phyloP scores from a whole-genome alignment of 2,888 invertebrate species.

The Trissoscelio sp. region DNA sequence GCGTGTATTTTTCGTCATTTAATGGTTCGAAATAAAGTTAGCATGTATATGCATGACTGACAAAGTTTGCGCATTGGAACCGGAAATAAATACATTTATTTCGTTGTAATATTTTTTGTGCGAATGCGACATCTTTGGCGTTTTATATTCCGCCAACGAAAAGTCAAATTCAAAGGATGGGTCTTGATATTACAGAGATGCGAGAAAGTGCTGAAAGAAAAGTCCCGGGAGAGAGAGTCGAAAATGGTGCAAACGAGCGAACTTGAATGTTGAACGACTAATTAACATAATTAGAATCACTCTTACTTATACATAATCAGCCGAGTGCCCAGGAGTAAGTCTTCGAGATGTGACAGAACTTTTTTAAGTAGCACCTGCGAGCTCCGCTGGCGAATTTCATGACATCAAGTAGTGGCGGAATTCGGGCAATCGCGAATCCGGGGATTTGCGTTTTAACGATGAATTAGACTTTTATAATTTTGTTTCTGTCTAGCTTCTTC shows the following conservation, averaged over 20 bases:
- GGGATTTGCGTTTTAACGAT: conserved; percentile 58
- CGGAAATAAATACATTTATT: conserved; percentile 15
- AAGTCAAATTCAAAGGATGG: conserved; percentile 37
- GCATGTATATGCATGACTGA: neutral
- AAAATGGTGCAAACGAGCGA: conserved; percentile 74
- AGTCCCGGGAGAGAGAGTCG: conserved; percentile 57
- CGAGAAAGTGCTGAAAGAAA: conserved; percentile 56
- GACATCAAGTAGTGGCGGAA: conserved; percentile 42
- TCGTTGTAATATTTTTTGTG: conserved; percentile 3
- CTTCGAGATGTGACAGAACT: conserved; percentile 69
- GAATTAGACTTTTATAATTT: conserved; percentile 57
- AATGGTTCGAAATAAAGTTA: conserved; percentile 31
- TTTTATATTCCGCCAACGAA: conserved; percentile 30
- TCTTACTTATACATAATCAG: conserved; percentile 74
- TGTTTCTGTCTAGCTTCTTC: too few species aligned
- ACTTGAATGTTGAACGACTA: conserved; percentile 76
- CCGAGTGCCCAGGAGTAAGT: conserved; percentile 71
- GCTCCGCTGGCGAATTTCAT: conserved; percentile 69
- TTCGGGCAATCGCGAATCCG: conserved; percentile 34
- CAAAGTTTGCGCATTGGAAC: neutral
- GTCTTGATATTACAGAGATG: conserved; percentile 25
- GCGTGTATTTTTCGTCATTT: conserved; percentile 17
- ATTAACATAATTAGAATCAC: conserved; percentile 80
- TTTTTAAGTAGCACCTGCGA: conserved; percentile 72
- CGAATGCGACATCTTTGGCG: neutral